These are phyloP conservation scores for Poliocrania exsul DNA, from an alignment of 2,797 vertebrate species.

Conservation along the genomic window DNA sequence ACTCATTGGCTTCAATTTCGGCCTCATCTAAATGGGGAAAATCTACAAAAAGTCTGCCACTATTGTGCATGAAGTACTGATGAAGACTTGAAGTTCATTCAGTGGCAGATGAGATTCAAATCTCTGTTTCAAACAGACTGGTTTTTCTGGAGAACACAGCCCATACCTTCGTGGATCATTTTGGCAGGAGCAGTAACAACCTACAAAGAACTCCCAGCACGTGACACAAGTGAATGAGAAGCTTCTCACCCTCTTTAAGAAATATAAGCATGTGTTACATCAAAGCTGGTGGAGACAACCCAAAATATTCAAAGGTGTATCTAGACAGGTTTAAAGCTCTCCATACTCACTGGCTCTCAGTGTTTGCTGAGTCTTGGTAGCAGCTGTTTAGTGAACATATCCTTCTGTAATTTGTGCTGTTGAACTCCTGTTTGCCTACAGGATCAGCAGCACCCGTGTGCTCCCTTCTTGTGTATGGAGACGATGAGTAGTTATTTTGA, in stretches of 20 bases:
- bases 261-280: neutral
- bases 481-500: neutral
- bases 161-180: neutral
- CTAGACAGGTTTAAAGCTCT: neutral
- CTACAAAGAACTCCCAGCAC: neutral
- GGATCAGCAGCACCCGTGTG: slow-evolving; percentile 10
- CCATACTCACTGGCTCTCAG: neutral
- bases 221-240: neutral
- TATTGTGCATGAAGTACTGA: neutral
- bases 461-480: neutral
- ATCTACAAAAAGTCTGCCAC: neutral
- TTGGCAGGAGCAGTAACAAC: neutral
- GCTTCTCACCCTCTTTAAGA: neutral
- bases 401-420: slow-evolving; percentile 22
- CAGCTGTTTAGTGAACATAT: neutral
- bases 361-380: neutral
- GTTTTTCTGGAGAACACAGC: neutral
- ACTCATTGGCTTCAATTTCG: neutral
- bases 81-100: neutral
- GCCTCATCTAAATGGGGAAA: neutral
- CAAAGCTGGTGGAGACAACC: neutral
- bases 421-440: neutral
- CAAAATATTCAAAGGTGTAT: neutral
- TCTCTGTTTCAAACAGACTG: neutral
- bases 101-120: neutral